Evolutionary conservation across 2,797 vertebrate genomes (phyloP).

Genomic region (Lutjanus campechanus): DNA sequence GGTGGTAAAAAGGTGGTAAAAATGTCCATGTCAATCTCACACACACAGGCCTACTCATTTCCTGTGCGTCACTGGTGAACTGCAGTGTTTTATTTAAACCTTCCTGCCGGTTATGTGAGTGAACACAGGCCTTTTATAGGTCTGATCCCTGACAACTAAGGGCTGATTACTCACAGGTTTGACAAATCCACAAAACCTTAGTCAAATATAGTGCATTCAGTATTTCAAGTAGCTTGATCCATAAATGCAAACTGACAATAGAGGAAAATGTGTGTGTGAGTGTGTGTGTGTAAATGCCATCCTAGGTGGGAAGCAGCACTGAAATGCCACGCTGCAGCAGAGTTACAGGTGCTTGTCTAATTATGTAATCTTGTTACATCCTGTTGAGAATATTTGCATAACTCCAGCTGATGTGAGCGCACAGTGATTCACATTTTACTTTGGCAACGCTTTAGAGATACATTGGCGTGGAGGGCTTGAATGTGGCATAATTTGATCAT

Average conservation of each 20-base stretch:
- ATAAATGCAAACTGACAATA: not conserved
- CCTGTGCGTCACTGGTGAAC: not conserved
- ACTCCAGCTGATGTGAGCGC: conserved; percentile 21
- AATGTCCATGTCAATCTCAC: not conserved
- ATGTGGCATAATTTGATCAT: not conserved
- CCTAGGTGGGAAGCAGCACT: not conserved
- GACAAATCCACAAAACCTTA: conserved; percentile 12
- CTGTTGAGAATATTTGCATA: conserved; percentile 8
- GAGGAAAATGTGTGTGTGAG: too few relatives aligned
- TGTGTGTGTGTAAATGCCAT: not conserved
- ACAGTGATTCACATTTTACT: conserved; percentile 5
- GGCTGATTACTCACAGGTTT: not conserved
- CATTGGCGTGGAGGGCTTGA: not conserved
- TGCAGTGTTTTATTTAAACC: conserved; percentile 1
- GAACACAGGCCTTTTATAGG: not conserved
- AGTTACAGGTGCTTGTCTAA: conserved; percentile 14
- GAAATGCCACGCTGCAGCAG: not conserved
- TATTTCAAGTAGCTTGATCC: not conserved
- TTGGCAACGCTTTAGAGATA: not conserved
- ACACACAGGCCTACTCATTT: not conserved
- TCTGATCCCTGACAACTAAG: not conserved
- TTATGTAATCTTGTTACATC: conserved; percentile 5
- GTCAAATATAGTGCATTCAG: not conserved
- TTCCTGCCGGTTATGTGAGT: not conserved
- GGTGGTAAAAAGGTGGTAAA: not conserved